phyloP scores from a whole-genome alignment of 2,888 invertebrate species.

The Drosophila subsilvestris region DNA sequence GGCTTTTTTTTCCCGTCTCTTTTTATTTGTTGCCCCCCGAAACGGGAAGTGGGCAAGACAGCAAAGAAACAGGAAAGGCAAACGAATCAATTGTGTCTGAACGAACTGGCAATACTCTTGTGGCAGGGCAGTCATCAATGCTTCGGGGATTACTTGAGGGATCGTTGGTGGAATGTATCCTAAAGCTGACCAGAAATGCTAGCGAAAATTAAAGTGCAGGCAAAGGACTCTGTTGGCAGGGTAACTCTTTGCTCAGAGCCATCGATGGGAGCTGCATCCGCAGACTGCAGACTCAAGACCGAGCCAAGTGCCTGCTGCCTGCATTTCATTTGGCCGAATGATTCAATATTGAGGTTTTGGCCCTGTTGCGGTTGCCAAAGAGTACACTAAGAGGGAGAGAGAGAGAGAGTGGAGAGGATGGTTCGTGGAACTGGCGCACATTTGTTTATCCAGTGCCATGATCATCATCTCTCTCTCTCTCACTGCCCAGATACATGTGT shows the following conservation, averaged over 20 bases:
- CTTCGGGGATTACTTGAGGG: background rate
- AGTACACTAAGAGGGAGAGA: background rate
- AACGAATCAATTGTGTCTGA: background rate
- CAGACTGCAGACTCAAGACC: background rate
- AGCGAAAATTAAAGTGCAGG: background rate
- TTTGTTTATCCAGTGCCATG: constrained; percentile 17
- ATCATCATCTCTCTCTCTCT: background rate
- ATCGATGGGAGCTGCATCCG: background rate
- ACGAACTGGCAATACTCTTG: background rate
- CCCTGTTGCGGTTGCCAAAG: constrained; percentile 8
- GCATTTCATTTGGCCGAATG: constrained; percentile 36
- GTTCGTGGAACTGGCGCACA: constrained; percentile 45
- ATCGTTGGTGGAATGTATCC: background rate
- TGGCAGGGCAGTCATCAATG: too few species aligned
- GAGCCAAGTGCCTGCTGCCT: constrained; percentile 10
- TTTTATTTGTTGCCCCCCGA: constrained; percentile 32
- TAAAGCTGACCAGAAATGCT: background rate
- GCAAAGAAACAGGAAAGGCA: constrained; percentile 26
- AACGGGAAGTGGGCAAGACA: constrained; percentile 64
- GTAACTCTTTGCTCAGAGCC: background rate
- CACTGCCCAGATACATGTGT: constrained; percentile 14
- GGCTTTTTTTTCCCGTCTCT: constrained; percentile 4
- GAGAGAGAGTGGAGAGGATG: background rate
- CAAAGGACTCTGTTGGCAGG: background rate
- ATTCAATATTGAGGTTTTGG: constrained; percentile 34